Evolutionary conservation across 1,140 invertebrate species (phyloP).

Genomic region (Arctopsyche grandis): DNA sequence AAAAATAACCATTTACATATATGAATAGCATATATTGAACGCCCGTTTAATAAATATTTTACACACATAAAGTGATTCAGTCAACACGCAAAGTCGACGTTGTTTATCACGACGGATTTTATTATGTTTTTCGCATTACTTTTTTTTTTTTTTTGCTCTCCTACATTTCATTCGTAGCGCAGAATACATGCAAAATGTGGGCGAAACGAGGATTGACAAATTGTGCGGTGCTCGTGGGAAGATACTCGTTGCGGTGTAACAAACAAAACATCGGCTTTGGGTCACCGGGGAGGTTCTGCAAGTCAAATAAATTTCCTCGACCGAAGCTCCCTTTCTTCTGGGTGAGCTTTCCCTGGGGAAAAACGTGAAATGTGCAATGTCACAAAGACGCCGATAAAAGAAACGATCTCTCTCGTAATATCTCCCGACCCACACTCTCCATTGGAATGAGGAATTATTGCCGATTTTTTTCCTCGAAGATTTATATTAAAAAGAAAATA

Average conservation of each 20-base stretch:
- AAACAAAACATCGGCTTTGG: constrained; percentile 18
- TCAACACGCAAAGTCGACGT: too few species aligned
- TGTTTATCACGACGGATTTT: too few species aligned
- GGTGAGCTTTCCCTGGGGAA: neutral
- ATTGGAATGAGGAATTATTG: neutral
- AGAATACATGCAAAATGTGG: too few species aligned
- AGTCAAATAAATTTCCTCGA: constrained; percentile 22
- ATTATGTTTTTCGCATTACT: too few species aligned
- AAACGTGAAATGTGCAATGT: constrained; percentile 3
- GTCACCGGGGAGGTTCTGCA: neutral
- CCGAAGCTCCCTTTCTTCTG: neutral
- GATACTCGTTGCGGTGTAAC: constrained; percentile 5
- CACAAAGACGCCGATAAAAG: neutral
- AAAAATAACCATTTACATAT: too few species aligned
- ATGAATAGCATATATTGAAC: too few species aligned
- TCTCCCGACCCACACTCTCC: neutral
- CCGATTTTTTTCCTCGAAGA: neutral
- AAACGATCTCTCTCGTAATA: neutral
- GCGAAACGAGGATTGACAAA: constrained; percentile 8
- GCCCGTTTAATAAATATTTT: too few species aligned
- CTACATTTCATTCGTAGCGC: too few species aligned
- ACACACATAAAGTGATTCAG: too few species aligned
- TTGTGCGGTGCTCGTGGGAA: neutral
- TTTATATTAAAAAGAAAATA: too few species aligned
- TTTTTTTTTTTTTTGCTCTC: too few species aligned